Conservation (phyloP, 2,797 vertebrate species). For the Emydoidea blandingii region DNA sequence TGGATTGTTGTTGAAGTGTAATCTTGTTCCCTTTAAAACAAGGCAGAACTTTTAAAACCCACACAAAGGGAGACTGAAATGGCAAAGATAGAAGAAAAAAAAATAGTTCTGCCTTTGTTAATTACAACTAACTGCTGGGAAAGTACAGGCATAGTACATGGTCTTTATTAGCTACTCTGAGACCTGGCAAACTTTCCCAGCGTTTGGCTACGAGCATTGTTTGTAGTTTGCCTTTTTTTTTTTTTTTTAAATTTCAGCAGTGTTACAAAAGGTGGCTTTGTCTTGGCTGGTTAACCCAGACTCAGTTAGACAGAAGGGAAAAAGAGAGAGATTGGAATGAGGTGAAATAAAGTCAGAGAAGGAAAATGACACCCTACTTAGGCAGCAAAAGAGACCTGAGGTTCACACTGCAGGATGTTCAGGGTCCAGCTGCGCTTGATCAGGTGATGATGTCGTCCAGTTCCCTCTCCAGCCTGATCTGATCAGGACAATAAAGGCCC, state of each 20-base stretch:
- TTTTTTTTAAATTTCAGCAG: too few species aligned
- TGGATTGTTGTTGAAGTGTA: neutral
- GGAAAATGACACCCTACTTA: neutral
- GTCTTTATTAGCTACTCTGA: too few species aligned
- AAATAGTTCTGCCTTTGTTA: too few species aligned
- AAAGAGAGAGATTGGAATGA: neutral
- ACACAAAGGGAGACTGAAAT: neutral
- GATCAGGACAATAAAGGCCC: neutral
- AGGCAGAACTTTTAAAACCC: neutral
- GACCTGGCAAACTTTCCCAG: too few species aligned
- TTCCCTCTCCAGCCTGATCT: neutral
- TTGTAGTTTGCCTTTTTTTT: too few species aligned
- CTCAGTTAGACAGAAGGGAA: fast-evolving
- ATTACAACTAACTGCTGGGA: too few species aligned
- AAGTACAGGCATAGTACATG: too few species aligned
- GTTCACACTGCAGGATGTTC: fast-evolving
- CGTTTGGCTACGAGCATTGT: too few species aligned
- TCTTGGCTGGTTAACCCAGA: neutral
- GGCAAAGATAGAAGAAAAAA: neutral
- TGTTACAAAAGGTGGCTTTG: neutral
- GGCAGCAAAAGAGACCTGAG: neutral
- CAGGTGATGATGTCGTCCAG: neutral
- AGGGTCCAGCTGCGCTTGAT: neutral
- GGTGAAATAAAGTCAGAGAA: neutral
- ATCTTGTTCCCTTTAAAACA: neutral